phyloP scores from a whole-genome alignment of 2,797 vertebrate genomes.

The Phoebastria nigripes region DNA sequence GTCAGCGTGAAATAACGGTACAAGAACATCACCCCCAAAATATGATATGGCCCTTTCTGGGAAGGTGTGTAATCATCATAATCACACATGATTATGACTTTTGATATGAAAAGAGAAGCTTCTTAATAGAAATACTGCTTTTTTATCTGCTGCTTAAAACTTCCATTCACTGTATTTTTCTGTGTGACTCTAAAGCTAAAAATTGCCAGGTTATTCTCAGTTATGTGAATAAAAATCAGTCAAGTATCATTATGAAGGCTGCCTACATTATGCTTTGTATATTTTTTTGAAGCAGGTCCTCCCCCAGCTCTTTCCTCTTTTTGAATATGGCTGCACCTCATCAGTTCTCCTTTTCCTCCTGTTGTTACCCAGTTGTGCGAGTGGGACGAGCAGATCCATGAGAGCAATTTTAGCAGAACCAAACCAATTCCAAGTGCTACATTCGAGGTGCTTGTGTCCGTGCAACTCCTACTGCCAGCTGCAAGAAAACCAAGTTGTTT shows the following conservation, averaged over 20 bases:
- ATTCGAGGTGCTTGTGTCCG: accelerated
- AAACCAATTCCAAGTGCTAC: not conserved
- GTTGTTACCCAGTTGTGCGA: not conserved
- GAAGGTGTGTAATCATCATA: not conserved
- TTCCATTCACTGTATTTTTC: not conserved
- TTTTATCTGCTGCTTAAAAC: not conserved
- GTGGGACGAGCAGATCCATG: accelerated
- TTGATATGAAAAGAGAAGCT: not conserved
- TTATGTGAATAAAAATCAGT: conserved; percentile 30
- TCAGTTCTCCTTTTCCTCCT: not conserved
- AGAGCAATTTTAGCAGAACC: not conserved
- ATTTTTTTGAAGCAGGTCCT: conserved; percentile 12
- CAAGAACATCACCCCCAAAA: not conserved
- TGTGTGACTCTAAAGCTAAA: not conserved
- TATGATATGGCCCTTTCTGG: not conserved
- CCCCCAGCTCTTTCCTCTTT: not conserved
- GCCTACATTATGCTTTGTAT: conserved; percentile 3
- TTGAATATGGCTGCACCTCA: not conserved
- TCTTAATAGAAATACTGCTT: not conserved
- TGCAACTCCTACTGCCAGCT: not conserved
- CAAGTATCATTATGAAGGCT: conserved; percentile 1
- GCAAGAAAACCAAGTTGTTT: not conserved
- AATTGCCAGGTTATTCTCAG: conserved; percentile 21
- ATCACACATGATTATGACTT: not conserved
- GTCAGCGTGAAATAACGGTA: not conserved